Base-by-base conservation (phyloP, 2,113 vertebrate genomes). In the Lepidothrix coronata region DNA sequence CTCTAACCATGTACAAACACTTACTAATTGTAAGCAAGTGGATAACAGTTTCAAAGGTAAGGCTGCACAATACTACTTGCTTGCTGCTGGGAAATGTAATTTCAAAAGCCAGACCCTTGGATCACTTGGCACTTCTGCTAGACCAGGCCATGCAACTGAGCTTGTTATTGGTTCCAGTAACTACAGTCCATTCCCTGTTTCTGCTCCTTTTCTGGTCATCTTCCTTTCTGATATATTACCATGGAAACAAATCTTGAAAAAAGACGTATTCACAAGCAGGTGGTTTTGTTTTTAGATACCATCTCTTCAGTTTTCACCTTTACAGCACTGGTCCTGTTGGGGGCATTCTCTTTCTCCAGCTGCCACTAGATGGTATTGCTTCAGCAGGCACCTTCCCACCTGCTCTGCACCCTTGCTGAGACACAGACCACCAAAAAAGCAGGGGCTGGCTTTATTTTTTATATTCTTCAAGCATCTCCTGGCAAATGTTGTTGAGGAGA, bases 361-460 rank as follows among this genome's bases (percentile, higher is more conserved):
- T 85, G 72, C 91, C 82, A 49, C 91, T 96, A 94, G 93, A 88
- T 91, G 88, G 93, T 91, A 94, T 85, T 76, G 62, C 82, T 91
- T 76, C 74, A 90, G 76, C 72, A 55, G 51, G 31, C 54, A 57
- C 85, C 13, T 83, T 85, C 44, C 43, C 7, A 2, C 27, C 62
- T 37, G 71, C 70, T 70, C 58, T 12, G 51, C 71, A 48, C 55
- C 54, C 75, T 61, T 25, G 7, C 66, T 37, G 79, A 25, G 62
- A 49, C 18, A 49, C 46, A 79, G 86, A 49, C 14, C 48, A 39
- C 16, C 25, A 35, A 17, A 33, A 62, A 46, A 48, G n/a, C 37
- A 27, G 23, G 25, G 24, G 8, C 49, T 44, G 46, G 27, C 33
- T 72, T 33, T 49, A 35, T 23, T 49, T 71, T 80, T 51, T 46